Percentiles rank a stretch among this genome's conserved stretches.
Evolutionary conservation across 2,797 vertebrate genomes (phyloP).

Genomic region (Lindbergichthys nudifrons): DNA sequence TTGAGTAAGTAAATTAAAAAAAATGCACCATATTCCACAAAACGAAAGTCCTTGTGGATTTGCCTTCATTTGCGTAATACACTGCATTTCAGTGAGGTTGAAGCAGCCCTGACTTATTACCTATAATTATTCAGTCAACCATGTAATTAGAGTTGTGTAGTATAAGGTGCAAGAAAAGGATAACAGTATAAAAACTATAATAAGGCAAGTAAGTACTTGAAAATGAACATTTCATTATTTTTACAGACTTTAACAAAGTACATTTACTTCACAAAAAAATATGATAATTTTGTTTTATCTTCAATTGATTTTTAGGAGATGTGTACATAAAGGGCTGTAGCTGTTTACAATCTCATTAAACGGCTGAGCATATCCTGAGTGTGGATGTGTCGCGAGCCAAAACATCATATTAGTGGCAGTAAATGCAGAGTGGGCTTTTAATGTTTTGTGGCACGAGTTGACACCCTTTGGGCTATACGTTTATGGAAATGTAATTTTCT

Average conservation of each 20-base stretch:
- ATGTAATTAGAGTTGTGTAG: slow-evolving; percentile 58
- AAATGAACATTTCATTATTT: background rate
- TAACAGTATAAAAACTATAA: slow-evolving; percentile 38
- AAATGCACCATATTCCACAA: background rate
- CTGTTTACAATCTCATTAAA: slow-evolving; percentile 38
- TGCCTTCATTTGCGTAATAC: background rate
- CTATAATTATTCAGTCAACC: slow-evolving; percentile 58
- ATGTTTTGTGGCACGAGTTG: slow-evolving; percentile 6
- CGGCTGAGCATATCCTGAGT: slow-evolving; percentile 21
- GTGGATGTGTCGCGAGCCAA: slow-evolving; percentile 1
- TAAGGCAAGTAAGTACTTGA: slow-evolving; percentile 16
- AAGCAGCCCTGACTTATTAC: slow-evolving; percentile 35
- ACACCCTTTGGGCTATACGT: background rate
- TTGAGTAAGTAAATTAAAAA: background rate
- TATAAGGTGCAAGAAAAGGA: background rate
- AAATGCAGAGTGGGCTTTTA: slow-evolving; percentile 6
- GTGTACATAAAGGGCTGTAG: slow-evolving; percentile 8
- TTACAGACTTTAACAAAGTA: slow-evolving; percentile 12
- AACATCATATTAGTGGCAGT: slow-evolving; percentile 13
- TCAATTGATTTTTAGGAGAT: slow-evolving; percentile 8
- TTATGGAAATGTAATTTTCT: slow-evolving; percentile 23
- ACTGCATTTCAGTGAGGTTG: slow-evolving; percentile 15
- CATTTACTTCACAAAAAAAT: slow-evolving; percentile 3
- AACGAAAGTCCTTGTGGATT: slow-evolving; percentile 8
- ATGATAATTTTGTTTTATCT: slow-evolving; percentile 8